Evolutionary conservation across 2,113 vertebrate species (phyloP), one percentile per base, ranked within the genome.

Genomic region (Takifugu flavidus): DNA sequence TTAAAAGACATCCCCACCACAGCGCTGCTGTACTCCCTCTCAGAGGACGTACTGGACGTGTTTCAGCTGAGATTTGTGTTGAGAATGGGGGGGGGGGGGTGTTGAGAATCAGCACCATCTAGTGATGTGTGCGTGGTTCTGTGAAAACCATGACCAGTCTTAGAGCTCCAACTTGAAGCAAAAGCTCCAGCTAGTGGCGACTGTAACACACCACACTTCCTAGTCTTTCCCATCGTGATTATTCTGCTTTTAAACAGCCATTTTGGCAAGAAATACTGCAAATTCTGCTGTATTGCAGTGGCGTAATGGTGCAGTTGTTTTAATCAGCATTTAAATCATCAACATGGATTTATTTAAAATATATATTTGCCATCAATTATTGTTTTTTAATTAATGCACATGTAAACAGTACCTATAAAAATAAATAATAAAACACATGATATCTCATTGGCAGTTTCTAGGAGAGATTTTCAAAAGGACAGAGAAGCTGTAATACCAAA

Each of bases 381-480:
- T 31, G 6, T 5, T 6, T 4, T 31, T 31, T 31, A 6, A 31
- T 31, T 4, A 31, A 31, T 39, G 34, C 34, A 39, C 31, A 34
- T 10, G 11, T 39, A 39, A 39, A 39, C 34, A 39, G 11, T 3
- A 39, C 8, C 34, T 39, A 10, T 39, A 10, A 10, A 39, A 39
- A 11, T 39, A 2, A 39, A 10, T 39, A 39, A 39, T 39, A 39
- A 0, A 10, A 39, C 34, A 39, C 34, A 1, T 11, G 34, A 6
- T 39, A 10, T 39, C 34, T 39, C 34, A 39, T 6, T 39, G 25
- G 25, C 75, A 95, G 94, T 86, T 28, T 73, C 84, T 2, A 94
- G 93, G 81, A 97, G 91, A 85, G 95, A 98, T 66, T 54, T 75
- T 34, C 92, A 91, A 20, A 96, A 90, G 82, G 94, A 94, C 64